phyloP scores from a whole-genome alignment of 2,888 invertebrate species.

The Quadroppia sp. region DNA sequence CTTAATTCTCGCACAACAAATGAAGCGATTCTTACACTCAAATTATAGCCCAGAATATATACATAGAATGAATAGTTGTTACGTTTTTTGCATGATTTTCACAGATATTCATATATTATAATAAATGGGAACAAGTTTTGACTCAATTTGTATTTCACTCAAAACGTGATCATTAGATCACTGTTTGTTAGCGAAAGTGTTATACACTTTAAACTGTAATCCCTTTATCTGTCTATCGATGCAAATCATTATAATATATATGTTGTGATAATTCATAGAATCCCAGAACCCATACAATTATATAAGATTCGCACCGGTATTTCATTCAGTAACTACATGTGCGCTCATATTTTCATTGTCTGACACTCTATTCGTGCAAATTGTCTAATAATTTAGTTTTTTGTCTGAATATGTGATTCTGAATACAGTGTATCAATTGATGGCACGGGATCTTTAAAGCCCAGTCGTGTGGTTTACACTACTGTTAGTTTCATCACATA shows the following conservation, averaged over 20 bases:
- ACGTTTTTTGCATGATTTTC: not conserved
- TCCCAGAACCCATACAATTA: not conserved
- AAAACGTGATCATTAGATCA: constrained; percentile 11
- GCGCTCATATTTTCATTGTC: too few relatives aligned
- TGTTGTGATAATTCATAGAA: not conserved
- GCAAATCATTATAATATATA: constrained; percentile 1
- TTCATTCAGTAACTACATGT: too few relatives aligned
- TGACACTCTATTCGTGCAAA: not conserved
- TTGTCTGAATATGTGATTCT: not conserved
- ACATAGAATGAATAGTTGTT: not conserved
- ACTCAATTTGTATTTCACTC: not conserved
- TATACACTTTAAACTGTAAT: not conserved
- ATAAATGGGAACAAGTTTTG: too few relatives aligned
- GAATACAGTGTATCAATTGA: constrained; percentile 3
- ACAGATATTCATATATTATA: too few relatives aligned
- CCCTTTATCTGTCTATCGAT: not conserved
- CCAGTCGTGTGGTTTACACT: constrained; percentile 9
- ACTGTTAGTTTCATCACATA: not conserved
- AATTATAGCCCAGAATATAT: not conserved
- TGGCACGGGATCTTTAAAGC: not conserved
- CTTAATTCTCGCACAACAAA: not conserved
- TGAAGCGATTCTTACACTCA: not conserved
- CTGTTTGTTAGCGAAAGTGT: not conserved
- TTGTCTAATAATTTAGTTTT: constrained; percentile 26
- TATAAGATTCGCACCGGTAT: not conserved